Evolutionary conservation across 2,888 invertebrate genomes (phyloP).

Genomic region (Abscondita cerata): DNA sequence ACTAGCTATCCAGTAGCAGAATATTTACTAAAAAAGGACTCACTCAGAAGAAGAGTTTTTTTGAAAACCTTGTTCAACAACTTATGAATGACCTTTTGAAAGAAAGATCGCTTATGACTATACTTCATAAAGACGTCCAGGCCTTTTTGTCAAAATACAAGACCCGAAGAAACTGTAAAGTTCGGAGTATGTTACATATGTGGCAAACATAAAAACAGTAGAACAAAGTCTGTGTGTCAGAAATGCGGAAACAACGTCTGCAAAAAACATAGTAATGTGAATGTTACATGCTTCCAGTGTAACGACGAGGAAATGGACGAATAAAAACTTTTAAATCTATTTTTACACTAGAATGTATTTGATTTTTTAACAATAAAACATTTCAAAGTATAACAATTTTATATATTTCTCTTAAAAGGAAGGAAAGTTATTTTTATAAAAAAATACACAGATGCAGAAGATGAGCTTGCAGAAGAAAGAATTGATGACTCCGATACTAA

Average conservation of each 20-base stretch:
- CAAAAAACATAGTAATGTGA: slow-evolving; percentile 9
- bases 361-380: too few relatives aligned
- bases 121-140: slow-evolving; percentile 27
- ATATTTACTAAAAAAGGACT: slow-evolving; percentile 32
- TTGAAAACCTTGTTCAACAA: slow-evolving; percentile 29
- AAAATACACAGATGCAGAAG: too few relatives aligned
- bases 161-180: not conserved
- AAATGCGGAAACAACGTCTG: slow-evolving; percentile 8
- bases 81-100: slow-evolving; percentile 32
- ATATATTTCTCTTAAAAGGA: too few relatives aligned
- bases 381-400: too few relatives aligned
- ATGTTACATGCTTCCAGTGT: slow-evolving; percentile 4
- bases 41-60: slow-evolving; percentile 28
- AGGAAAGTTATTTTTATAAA: too few relatives aligned
- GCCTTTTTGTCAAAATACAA: slow-evolving; percentile 15
- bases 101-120: slow-evolving; percentile 25
- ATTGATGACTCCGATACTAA: too few relatives aligned
- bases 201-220: slow-evolving; percentile 17
- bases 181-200: slow-evolving; percentile 15
- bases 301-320: too few relatives aligned
- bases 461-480: too few relatives aligned
- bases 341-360: too few relatives aligned
- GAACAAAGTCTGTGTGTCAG: slow-evolving; percentile 4
- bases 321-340: too few relatives aligned
- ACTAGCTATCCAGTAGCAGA: slow-evolving; percentile 23